Percentiles rank a stretch among this genome's conserved stretches.
These are phyloP conservation scores for Herminia tarsipennalis DNA, from an alignment of 2,888 invertebrate genomes.

Conservation along the genomic window DNA sequence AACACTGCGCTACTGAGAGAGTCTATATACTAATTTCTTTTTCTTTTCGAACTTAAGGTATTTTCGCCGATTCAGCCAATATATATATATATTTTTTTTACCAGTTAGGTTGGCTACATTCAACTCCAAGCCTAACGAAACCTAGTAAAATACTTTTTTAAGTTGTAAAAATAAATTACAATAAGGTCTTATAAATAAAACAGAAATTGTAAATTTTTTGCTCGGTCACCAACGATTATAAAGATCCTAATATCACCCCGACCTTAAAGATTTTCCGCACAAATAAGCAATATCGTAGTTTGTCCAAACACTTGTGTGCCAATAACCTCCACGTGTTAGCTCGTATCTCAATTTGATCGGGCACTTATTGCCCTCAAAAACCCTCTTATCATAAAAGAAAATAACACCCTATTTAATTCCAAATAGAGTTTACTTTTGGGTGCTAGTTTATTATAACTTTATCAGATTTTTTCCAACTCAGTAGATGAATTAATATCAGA, in stretches of 20 bases:
- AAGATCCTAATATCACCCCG: constrained; percentile 38
- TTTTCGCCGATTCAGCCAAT: too few species aligned
- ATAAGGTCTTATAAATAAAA: constrained; percentile 20
- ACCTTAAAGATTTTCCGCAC: constrained; percentile 66
- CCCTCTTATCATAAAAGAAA: constrained; percentile 24
- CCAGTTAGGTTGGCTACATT: too few species aligned
- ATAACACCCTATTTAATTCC: constrained; percentile 10
- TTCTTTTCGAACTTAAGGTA: too few species aligned
- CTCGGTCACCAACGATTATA: constrained; percentile 29
- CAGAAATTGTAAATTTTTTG: constrained; percentile 22
- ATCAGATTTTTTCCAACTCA: constrained; percentile 54
- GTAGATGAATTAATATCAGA: constrained; percentile 72
- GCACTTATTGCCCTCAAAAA: constrained; percentile 62
- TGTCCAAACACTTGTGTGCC: constrained; percentile 81
- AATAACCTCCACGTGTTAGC: constrained; percentile 81
- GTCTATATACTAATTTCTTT: too few species aligned
- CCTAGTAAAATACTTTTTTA: too few species aligned
- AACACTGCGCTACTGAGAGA: too few species aligned
- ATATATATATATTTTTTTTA: too few species aligned
- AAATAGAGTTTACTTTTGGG: constrained; percentile 25
- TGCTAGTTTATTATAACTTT: constrained; percentile 32
- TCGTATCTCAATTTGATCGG: constrained; percentile 80
- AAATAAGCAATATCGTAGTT: constrained; percentile 80
- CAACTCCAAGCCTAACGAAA: too few species aligned
- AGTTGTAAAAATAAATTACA: background rate